Evolutionary conservation across 2,797 vertebrate genomes (phyloP).

Genomic region (Rhinichthys osculus): DNA sequence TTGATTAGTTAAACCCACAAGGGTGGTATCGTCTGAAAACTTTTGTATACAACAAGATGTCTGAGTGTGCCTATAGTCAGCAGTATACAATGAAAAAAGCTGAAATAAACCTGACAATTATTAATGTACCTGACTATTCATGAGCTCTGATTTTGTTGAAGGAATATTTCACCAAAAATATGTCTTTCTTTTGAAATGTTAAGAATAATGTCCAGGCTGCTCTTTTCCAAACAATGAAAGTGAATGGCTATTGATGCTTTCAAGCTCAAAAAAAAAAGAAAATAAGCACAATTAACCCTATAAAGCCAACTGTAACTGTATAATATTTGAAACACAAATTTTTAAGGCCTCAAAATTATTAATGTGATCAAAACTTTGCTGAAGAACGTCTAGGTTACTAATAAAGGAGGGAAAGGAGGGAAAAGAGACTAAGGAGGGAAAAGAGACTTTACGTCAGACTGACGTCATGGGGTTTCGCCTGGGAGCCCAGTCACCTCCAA

Average conservation of each 20-base stretch:
- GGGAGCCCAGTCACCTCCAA: too few relatives aligned
- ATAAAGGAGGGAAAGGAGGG: too few relatives aligned
- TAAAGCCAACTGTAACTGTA: background rate
- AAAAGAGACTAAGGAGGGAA: too few relatives aligned
- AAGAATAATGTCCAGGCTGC: background rate
- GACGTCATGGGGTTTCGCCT: too few relatives aligned
- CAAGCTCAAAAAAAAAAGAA: background rate
- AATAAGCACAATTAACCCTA: background rate
- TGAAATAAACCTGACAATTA: background rate
- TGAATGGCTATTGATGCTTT: background rate
- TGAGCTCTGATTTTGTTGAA: background rate
- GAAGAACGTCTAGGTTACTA: background rate
- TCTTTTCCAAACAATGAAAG: background rate
- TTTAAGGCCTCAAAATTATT: too few relatives aligned
- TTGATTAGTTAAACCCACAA: too few relatives aligned
- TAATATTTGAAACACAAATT: background rate
- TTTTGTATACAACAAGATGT: too few relatives aligned
- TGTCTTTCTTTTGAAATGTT: background rate
- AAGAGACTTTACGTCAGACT: too few relatives aligned
- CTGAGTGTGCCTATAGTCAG: too few relatives aligned
- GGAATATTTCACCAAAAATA: background rate
- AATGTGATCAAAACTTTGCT: background rate
- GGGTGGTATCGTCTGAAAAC: too few relatives aligned
- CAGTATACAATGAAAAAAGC: too few relatives aligned
- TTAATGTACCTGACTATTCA: background rate